phyloP scores from a whole-genome alignment of 2,113 vertebrate species.

The human region DNA sequence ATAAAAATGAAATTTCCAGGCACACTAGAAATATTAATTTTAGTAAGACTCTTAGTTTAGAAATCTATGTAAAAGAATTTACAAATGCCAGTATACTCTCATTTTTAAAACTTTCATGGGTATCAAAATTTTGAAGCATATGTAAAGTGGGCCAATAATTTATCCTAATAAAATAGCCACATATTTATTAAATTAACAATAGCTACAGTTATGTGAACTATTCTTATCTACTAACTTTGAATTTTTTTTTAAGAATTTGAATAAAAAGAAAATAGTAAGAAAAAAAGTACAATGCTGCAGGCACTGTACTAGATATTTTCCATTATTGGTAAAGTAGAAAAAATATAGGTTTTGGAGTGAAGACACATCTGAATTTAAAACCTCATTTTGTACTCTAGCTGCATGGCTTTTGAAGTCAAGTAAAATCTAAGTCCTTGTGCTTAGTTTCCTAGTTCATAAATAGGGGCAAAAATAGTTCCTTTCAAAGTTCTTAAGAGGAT shows the following conservation, averaged over 20 bases:
- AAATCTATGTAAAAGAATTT: slow-evolving; percentile 33
- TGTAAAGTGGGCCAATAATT: slow-evolving; percentile 21
- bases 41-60: slow-evolving; percentile 51
- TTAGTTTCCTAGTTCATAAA: slow-evolving; percentile 31
- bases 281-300: not conserved
- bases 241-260: not conserved
- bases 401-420: not conserved
- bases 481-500: slow-evolving; percentile 17
- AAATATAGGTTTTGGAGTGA: not conserved
- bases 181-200: slow-evolving; percentile 8
- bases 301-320: not conserved
- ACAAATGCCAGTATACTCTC: slow-evolving; percentile 20
- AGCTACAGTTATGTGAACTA: not conserved
- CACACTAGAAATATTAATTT: slow-evolving; percentile 57
- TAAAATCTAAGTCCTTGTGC: not conserved
- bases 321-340: not conserved
- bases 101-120: slow-evolving; percentile 18
- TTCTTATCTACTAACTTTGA: not conserved
- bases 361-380: slow-evolving; percentile 20
- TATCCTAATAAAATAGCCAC: slow-evolving; percentile 7
- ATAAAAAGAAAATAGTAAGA: not conserved
- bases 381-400: not conserved
- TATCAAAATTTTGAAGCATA: slow-evolving; percentile 22
- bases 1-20: slow-evolving; percentile 53
- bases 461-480: not conserved